phyloP scores from a whole-genome alignment of 1,140 invertebrate species.

The Phymastichus coffea region DNA sequence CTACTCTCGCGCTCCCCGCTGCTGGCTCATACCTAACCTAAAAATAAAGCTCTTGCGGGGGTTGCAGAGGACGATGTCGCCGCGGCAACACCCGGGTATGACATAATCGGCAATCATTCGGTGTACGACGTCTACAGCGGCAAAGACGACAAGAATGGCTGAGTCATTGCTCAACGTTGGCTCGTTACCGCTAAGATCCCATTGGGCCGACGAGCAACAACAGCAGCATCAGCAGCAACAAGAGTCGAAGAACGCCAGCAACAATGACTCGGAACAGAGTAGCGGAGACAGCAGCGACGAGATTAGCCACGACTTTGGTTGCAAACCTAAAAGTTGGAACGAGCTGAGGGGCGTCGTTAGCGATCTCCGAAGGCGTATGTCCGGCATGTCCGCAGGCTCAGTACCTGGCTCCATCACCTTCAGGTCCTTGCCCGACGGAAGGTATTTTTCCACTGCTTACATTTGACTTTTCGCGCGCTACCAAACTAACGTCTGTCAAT shows the following conservation, averaged over 20 bases:
- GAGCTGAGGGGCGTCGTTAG: constrained; percentile 79
- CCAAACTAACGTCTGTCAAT: too few relatives aligned
- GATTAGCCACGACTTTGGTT: constrained; percentile 13
- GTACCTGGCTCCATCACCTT: constrained; percentile 80
- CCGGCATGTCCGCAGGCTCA: constrained; percentile 70
- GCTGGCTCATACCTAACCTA: constrained; percentile 9
- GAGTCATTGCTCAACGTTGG: too few relatives aligned
- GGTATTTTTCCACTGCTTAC: constrained; percentile 37
- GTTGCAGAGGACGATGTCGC: too few relatives aligned
- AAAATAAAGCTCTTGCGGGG: constrained; percentile 17
- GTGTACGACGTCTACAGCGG: background rate
- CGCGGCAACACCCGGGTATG: too few relatives aligned
- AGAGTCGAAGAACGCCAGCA: constrained; percentile 10
- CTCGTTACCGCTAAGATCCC: too few relatives aligned
- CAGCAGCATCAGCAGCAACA: too few relatives aligned
- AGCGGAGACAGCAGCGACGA: background rate
- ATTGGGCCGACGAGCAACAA: too few relatives aligned
- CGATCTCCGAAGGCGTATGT: constrained; percentile 76
- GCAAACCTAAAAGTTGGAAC: constrained; percentile 70
- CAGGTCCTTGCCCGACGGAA: constrained; percentile 70
- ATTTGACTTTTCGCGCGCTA: background rate
- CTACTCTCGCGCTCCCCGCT: background rate
- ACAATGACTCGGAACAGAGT: constrained; percentile 38
- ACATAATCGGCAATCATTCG: too few relatives aligned
- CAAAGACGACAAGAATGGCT: background rate